Percentiles rank a stretch among this genome's conserved stretches.
phyloP scores from a whole-genome alignment of 2,888 invertebrate genomes.

The Eulithis prunata region DNA sequence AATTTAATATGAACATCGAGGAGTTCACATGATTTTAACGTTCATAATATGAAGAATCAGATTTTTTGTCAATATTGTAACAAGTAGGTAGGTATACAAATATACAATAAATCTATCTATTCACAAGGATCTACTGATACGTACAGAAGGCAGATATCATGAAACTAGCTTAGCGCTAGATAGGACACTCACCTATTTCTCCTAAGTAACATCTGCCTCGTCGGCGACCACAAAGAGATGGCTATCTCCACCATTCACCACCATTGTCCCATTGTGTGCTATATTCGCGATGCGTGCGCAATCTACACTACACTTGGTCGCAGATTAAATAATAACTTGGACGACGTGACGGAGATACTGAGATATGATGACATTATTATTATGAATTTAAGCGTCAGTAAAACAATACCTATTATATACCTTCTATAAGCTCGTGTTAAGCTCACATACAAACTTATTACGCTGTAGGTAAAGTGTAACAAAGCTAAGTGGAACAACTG shows the following conservation, averaged over 20 bases:
- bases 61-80: too few relatives aligned
- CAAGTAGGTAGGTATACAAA: too few relatives aligned
- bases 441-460: too few relatives aligned
- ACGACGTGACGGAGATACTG: constrained; percentile 69
- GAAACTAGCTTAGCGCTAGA: constrained; percentile 1
- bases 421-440: too few relatives aligned
- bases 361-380: constrained; percentile 61
- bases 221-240: constrained; percentile 61
- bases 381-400: constrained; percentile 32
- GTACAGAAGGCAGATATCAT: background rate
- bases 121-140: background rate
- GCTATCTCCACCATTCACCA: constrained; percentile 53
- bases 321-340: constrained; percentile 37
- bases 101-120: too few relatives aligned
- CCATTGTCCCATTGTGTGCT: constrained; percentile 57
- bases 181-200: constrained; percentile 15
- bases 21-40: too few relatives aligned
- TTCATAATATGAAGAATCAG: too few relatives aligned
- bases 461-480: too few relatives aligned
- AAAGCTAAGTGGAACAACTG: too few relatives aligned
- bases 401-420: constrained; percentile 5
- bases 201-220: constrained; percentile 38
- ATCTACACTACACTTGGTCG: constrained; percentile 74
- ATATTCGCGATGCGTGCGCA: constrained; percentile 52
- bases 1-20: too few relatives aligned